Conservation (phyloP, 2,113 vertebrate genomes). For the Eurystomus gularis region DNA sequence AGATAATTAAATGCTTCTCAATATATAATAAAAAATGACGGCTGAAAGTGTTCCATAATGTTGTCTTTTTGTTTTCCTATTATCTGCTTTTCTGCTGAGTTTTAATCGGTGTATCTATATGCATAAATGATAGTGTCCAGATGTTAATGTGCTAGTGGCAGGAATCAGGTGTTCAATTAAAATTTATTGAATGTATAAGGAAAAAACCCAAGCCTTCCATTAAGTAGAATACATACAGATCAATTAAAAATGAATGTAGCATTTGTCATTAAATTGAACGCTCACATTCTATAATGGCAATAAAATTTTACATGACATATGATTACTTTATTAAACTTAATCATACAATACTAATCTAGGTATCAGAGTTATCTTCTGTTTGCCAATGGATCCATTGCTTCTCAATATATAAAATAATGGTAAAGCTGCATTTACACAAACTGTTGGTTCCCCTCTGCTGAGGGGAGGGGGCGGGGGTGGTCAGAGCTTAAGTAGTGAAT, state of each 20-base stretch:
- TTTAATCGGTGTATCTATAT: constrained; percentile 68
- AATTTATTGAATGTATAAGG: constrained; percentile 63
- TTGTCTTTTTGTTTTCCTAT: constrained; percentile 70
- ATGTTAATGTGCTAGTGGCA: constrained; percentile 73
- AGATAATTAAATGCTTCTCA: constrained; percentile 76
- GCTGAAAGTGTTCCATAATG: constrained; percentile 73
- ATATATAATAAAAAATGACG: constrained; percentile 72
- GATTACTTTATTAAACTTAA: constrained; percentile 59
- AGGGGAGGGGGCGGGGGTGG: no score
- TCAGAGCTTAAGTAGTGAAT: not conserved
- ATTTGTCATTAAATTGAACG: constrained; percentile 40
- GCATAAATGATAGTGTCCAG: constrained; percentile 64
- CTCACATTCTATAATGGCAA: not conserved
- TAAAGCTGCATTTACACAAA: not conserved
- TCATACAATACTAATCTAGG: constrained; percentile 25
- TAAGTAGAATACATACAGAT: constrained; percentile 46
- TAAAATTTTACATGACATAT: not conserved
- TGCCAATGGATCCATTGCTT: not conserved
- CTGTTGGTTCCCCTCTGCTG: not conserved
- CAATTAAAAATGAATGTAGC: constrained; percentile 34
- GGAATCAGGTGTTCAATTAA: constrained; percentile 79
- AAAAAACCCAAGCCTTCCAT: constrained; percentile 30
- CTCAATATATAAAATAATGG: not conserved
- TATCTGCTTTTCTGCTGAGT: constrained; percentile 62
- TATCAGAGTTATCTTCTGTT: not conserved